phyloP scores from a whole-genome alignment of 2,888 invertebrate genomes.

The Octodonta nipae region DNA sequence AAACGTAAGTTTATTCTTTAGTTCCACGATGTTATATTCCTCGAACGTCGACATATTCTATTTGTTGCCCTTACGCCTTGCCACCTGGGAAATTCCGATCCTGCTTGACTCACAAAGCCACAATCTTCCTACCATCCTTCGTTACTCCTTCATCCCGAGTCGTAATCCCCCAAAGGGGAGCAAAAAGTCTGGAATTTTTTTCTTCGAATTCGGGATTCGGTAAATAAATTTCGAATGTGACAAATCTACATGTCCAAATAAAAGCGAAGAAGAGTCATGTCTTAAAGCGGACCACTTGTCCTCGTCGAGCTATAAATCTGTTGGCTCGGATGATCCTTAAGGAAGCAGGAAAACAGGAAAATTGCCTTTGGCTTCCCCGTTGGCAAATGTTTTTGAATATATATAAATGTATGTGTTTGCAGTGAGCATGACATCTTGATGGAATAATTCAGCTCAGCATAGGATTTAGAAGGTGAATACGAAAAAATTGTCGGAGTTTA shows the following conservation, averaged over 20 bases:
- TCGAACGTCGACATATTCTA: too few species aligned
- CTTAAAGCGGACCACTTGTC: conserved; percentile 11
- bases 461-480: too few species aligned
- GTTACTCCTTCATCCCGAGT: too few species aligned
- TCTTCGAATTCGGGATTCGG: too few species aligned
- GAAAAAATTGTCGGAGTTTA: too few species aligned
- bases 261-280: conserved; percentile 9
- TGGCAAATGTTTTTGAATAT: too few species aligned
- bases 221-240: conserved; percentile 18
- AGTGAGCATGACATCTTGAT: too few species aligned
- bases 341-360: not conserved
- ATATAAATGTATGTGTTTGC: too few species aligned
- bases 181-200: conserved; percentile 1
- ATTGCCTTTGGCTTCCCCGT: not conserved
- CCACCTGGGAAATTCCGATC: not conserved
- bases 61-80: too few species aligned
- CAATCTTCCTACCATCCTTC: not conserved
- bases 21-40: too few species aligned
- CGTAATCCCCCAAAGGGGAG: not conserved
- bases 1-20: too few species aligned
- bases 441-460: too few species aligned
- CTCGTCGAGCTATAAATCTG: conserved; percentile 12
- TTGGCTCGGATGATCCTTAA: conserved; percentile 3
- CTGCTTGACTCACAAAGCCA: conserved; percentile 1
- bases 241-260: conserved; percentile 22